These are phyloP conservation scores for Calameuta pallipes DNA, from an alignment of 2,888 invertebrate genomes.

Conservation along the genomic window DNA sequence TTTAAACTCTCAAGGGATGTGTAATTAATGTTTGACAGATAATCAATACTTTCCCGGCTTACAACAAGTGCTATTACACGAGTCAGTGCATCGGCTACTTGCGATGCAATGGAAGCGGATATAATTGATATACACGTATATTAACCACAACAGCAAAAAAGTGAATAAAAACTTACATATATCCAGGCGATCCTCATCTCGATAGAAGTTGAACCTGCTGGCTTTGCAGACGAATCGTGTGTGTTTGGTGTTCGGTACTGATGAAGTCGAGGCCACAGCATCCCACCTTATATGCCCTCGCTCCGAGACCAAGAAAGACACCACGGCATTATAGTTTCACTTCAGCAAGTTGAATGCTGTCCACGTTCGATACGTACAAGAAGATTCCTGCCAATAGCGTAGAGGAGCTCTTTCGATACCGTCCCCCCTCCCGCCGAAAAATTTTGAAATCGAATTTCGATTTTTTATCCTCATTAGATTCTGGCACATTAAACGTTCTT, in stretches of 20 bases:
- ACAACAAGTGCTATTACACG: neutral
- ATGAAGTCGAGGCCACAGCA: slow-evolving; percentile 61
- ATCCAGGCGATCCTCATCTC: slow-evolving; percentile 51
- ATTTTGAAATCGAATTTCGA: neutral
- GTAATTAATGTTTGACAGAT: neutral
- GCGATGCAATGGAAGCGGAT: neutral
- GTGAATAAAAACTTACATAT: slow-evolving; percentile 47
- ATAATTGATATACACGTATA: neutral
- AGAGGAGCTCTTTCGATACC: slow-evolving; percentile 8
- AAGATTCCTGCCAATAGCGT: slow-evolving; percentile 53
- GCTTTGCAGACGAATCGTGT: slow-evolving; percentile 57
- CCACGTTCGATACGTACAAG: slow-evolving; percentile 41
- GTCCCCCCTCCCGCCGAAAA: neutral
- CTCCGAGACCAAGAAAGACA: slow-evolving; percentile 38
- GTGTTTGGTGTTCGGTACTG: slow-evolving; percentile 62
- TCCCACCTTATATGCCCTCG: slow-evolving; percentile 66
- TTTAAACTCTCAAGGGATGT: neutral
- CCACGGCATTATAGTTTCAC: slow-evolving; percentile 29
- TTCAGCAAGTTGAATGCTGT: slow-evolving; percentile 41
- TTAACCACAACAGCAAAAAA: slow-evolving; percentile 7
- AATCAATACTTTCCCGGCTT: neutral
- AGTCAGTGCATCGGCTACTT: neutral
- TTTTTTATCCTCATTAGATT: neutral
- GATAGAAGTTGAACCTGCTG: slow-evolving; percentile 46
- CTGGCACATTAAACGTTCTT: no score